Base-by-base conservation (phyloP, 2,113 vertebrate genomes). In the Nymphicus hollandicus region DNA sequence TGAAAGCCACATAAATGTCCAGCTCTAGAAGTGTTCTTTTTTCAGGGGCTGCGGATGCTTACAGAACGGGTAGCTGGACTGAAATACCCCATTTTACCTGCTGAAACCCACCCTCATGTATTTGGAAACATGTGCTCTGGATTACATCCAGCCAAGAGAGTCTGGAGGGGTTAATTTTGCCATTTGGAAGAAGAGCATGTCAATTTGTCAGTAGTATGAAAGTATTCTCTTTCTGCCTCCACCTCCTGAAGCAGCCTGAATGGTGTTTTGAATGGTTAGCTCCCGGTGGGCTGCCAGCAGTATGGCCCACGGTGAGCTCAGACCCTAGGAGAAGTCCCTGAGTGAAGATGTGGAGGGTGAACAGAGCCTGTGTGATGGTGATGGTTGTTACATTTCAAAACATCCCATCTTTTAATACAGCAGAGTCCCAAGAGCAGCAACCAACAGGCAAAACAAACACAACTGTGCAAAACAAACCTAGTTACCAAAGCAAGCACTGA, bases 391-490 rank as follows among this genome's bases (percentile, higher is more conserved):
- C 7, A 3, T 89, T 84, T 81, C 71, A 29, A 46, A 81, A 64
- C 68, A 43, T 55, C 80, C 74, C 29, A 9, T 41, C 84, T 84
- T 50, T 58, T 78, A 35, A 20, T 39, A 13, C 74, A 83, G 55
- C n/a, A 1, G 13, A 64, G 37, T 93, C 93, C 85, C 80, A 46
- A 56, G 92, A 88, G 93, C 68, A 46, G 72, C 56, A 63, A 79
- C 44, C 73, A 35, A 81, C 70, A 76, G 65, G 89, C 81, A 80
- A 81, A 93, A 79, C 76, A 88, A 95, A 87, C 71, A 25, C 63
- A 71, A 44, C 53, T 27, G 52, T 73, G 79, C 89, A 85, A 81
- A 93, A 92, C 91, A 93, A 95, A 94, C 66, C 28, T 63, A 33
- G 77, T 69, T 80, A 69, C 70, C 83, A 81, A 61, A 85, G 41